These are phyloP conservation scores for Furnarius figulus DNA, from an alignment of 2,113 vertebrate species.

Conservation along the genomic window DNA sequence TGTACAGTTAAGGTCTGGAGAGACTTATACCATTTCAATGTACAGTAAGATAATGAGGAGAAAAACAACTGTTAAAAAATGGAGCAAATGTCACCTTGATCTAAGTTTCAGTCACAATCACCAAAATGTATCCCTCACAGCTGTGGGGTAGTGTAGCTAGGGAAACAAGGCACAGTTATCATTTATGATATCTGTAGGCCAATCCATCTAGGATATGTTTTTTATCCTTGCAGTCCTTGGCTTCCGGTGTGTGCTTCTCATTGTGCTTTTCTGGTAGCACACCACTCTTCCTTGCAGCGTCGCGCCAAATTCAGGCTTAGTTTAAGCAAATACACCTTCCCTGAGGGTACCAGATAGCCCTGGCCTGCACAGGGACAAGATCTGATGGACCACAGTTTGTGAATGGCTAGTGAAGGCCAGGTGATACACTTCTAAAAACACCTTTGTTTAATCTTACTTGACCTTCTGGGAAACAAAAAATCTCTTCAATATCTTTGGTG, in stretches of 20 bases:
- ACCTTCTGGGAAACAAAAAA: background rate
- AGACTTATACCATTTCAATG: background rate
- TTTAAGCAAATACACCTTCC: background rate
- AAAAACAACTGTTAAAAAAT: background rate
- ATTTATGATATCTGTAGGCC: background rate
- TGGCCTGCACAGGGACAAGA: background rate
- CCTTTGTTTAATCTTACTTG: background rate
- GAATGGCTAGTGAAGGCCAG: background rate
- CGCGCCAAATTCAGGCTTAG: background rate
- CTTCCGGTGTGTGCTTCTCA: background rate
- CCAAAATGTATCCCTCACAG: background rate
- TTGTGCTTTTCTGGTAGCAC: background rate
- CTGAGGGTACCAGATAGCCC: background rate
- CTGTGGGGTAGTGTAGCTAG: background rate
- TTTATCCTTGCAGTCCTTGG: background rate
- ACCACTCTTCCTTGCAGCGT: background rate
- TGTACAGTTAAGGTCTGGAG: background rate
- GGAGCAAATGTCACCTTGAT: background rate
- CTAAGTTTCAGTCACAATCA: rapidly evolving
- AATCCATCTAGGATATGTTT: background rate
- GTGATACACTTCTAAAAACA: background rate
- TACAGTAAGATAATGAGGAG: background rate
- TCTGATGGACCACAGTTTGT: background rate
- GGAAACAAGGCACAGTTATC: background rate
- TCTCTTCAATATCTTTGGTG: background rate